Evolutionary conservation across 2,888 invertebrate species (phyloP), one percentile per base, ranked within the genome.

Genomic region (Metopia argyrocephala): DNA sequence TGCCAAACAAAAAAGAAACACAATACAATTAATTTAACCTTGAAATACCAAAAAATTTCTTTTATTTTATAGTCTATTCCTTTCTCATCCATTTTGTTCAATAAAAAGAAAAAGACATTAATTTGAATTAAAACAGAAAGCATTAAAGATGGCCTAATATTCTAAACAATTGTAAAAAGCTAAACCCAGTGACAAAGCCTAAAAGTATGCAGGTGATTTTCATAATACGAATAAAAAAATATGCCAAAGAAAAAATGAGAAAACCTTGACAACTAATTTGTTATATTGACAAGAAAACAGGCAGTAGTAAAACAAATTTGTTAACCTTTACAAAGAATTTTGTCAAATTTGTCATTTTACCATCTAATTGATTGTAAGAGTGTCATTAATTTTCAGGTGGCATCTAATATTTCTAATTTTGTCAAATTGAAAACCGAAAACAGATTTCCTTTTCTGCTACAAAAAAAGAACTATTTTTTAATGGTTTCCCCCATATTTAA

Each of bases 1-100:
- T 15, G 3, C 1, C 38, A 38, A 15, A 38, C 12, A 38, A 31
- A 56, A 27, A 48, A 12, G 28, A 18, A 50, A 50, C 59, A 64
- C 62, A 65, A 50, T 25, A 50, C n/a, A 45, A 75, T 75, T 66
- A 66, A 75, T 59, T 52, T 45, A 66, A 66, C 74, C 66, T 75
- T 75, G 59, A 66, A 38, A 52, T 56, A 25, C 27, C 15, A 4
- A 38, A 45, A 73, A 64, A 62, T 6, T 12, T n/a, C 54, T 71
- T 71, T 52, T 31, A 27, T 28, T 62, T 45, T 25, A 2, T 21
- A 15, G 38, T 38, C 38, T 38, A 15, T 38, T 38, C 38, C 15
- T 12, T 38, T 12, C 38, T 15, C 38, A 9, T 15, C 15, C 4
- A 15, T 15, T 38, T 38, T 38, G 15, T 38, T 15, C 15, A 48